phyloP scores from a whole-genome alignment of 2,113 vertebrate species.

The Hemibagrus wyckioides region DNA sequence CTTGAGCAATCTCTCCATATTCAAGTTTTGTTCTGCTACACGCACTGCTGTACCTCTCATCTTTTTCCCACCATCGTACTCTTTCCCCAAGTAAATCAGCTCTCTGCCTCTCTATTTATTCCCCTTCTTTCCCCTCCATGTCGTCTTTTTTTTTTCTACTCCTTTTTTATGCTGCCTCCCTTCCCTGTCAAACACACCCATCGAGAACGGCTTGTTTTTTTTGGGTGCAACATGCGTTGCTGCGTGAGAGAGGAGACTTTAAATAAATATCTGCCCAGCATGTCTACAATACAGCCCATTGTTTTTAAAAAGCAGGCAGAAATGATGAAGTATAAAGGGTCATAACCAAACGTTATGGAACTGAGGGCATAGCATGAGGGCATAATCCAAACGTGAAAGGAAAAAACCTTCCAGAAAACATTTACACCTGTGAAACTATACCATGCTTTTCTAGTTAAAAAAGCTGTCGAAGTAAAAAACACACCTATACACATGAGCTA shows the following conservation, averaged over 20 bases:
- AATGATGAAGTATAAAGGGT: slow-evolving; percentile 69
- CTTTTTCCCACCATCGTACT: neutral
- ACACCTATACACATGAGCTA: neutral
- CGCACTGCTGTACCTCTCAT: neutral
- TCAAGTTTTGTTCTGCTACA: neutral
- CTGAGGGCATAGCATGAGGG: neutral
- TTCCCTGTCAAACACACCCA: slow-evolving; percentile 31
- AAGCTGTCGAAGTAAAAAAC: neutral
- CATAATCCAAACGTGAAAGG: neutral
- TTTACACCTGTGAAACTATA: neutral
- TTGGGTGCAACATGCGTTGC: slow-evolving; percentile 74
- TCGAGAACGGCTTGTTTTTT: slow-evolving; percentile 40
- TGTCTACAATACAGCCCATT: slow-evolving; percentile 74
- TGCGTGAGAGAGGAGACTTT: slow-evolving; percentile 74
- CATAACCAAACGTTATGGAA: neutral
- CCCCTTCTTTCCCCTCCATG: slow-evolving; percentile 13
- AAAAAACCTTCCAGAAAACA: neutral
- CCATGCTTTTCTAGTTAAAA: neutral
- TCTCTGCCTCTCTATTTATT: slow-evolving; percentile 34
- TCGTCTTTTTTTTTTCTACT: slow-evolving; percentile 28
- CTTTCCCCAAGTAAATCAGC: slow-evolving; percentile 32
- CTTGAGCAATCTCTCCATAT: slow-evolving; percentile 52
- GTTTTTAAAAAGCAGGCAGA: slow-evolving; percentile 70
- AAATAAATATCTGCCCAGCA: slow-evolving; percentile 79
- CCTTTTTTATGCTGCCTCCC: slow-evolving; percentile 26